Conservation (phyloP, 2,113 vertebrate species). For the Dendropsophus ebraccatus region DNA sequence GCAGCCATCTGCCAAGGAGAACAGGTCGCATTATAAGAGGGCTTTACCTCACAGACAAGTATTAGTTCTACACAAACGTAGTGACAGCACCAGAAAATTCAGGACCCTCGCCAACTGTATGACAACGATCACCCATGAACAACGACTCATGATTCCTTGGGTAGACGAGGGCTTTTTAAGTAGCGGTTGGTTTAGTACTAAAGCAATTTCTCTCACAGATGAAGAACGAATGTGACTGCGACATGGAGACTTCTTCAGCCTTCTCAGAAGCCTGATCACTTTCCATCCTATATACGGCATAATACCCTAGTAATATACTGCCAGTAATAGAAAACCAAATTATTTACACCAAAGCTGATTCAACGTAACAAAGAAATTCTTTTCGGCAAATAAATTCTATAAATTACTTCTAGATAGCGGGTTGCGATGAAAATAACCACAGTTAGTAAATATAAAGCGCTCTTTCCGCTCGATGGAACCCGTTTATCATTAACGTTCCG, state of each 20-base stretch:
- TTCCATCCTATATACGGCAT: neutral
- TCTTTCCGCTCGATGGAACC: neutral
- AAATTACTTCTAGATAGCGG: neutral
- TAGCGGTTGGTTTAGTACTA: neutral
- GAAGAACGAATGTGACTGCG: neutral
- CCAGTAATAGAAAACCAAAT: neutral
- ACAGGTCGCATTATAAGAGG: no score
- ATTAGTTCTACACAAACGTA: no score
- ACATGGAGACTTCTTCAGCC: neutral
- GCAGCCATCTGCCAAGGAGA: no score
- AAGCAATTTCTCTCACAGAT: neutral
- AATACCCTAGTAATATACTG: neutral
- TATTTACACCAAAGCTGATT: slow-evolving; percentile 2
- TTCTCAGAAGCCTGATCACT: neutral
- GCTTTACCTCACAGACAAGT: no score
- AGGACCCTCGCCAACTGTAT: no score
- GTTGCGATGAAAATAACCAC: neutral
- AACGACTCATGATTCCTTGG: no score
- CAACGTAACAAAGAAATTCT: neutral
- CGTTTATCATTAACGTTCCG: neutral
- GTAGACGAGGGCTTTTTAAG: no score
- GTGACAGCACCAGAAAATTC: no score
- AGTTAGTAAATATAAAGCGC: neutral
- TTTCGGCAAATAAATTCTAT: neutral
- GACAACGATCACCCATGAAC: no score